A percentile compares a stretch with the other conserved stretches of the same genome.
Evolutionary conservation across 2,888 invertebrate genomes (phyloP).

Genomic region (Unio pictorum): DNA sequence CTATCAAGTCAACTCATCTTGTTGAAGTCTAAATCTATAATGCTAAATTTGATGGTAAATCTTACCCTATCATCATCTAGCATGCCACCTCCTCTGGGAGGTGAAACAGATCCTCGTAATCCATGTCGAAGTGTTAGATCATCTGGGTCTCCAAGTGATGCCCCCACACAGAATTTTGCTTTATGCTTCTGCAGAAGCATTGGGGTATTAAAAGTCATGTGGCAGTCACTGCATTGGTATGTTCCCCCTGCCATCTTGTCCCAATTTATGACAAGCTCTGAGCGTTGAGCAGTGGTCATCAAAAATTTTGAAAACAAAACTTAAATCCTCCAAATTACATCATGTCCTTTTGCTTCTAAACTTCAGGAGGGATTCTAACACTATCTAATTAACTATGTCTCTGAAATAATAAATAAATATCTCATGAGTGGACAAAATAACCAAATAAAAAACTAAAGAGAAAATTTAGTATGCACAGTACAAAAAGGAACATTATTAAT

Average conservation of each 20-base stretch:
- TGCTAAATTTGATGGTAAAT: neutral
- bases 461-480: too few species aligned
- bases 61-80: constrained; percentile 40
- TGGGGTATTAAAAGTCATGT: constrained; percentile 59
- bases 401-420: neutral
- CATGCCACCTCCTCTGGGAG: constrained; percentile 22
- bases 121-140: constrained; percentile 48
- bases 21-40: neutral
- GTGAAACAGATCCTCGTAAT: constrained; percentile 30
- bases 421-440: too few species aligned
- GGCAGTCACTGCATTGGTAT: constrained; percentile 58
- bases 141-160: constrained; percentile 49
- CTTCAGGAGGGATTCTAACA: neutral
- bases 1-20: too few species aligned
- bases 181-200: constrained; percentile 58
- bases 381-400: neutral
- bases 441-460: too few species aligned
- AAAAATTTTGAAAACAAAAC: neutral
- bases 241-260: constrained; percentile 21
- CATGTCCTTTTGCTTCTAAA: neutral
- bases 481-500: too few species aligned
- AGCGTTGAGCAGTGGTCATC: too few species aligned
- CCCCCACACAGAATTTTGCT: constrained; percentile 63
- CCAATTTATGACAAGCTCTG: constrained; percentile 20
- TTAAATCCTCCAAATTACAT: neutral